A percentile compares a stretch with the other conserved stretches of the same genome.
phyloP scores from a whole-genome alignment of 2,113 vertebrate genomes.

The Phainopepla nitens region DNA sequence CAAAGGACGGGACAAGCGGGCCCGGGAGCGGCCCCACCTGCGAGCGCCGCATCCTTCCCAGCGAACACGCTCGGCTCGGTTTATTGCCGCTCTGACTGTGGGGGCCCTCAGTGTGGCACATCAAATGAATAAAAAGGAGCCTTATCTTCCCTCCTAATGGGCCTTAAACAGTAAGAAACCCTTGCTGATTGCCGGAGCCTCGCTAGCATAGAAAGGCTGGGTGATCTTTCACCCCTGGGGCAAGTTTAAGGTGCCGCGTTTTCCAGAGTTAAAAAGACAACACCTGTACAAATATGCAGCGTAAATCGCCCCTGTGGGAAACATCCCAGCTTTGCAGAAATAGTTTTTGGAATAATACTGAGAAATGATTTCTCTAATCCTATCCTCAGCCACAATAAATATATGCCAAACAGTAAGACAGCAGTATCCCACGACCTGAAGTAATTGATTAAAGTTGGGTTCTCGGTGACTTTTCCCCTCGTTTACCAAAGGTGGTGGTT shows the following conservation, averaged over 20 bases:
- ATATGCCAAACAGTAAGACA: neutral
- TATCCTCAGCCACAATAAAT: slow-evolving; percentile 10
- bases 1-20: slow-evolving; percentile 85
- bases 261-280: slow-evolving; percentile 26
- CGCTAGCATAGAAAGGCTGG: neutral
- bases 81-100: slow-evolving; percentile 41
- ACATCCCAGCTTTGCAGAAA: neutral
- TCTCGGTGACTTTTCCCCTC: neutral
- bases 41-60: slow-evolving; percentile 69
- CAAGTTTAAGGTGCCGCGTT: neutral
- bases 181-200: slow-evolving; percentile 45
- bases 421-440: neutral
- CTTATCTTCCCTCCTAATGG: slow-evolving; percentile 46
- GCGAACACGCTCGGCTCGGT: slow-evolving; percentile 16
- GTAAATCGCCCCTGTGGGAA: neutral
- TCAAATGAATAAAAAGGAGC: slow-evolving; percentile 58
- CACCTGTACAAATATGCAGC: neutral
- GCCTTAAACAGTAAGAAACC: slow-evolving; percentile 57
- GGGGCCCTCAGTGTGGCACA: slow-evolving; percentile 60
- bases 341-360: neutral
- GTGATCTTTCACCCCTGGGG: slow-evolving; percentile 27
- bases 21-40: slow-evolving; percentile 64
- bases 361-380: slow-evolving; percentile 7
- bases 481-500: neutral
- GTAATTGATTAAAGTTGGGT: neutral